Percentiles rank a stretch among this genome's conserved stretches.
Evolutionary conservation across 2,113 vertebrate species (phyloP).

Genomic region (pig (Sus scrofa)): T2T-Sscrofa CM000827.6:54570501-54571000

Average conservation of each 20-base stretch:
- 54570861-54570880: conserved; percentile 71
- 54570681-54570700: not conserved
- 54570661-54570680: not conserved
- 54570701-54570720: not conserved
- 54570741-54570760: not conserved
- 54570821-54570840: not conserved
- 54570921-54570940: conserved; percentile 72
- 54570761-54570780: not conserved
- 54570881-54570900: conserved; percentile 80
- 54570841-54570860: conserved; percentile 25
- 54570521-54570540: not conserved
- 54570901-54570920: conserved; percentile 31
- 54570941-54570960: conserved; percentile 77
- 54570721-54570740: conserved; percentile 27
- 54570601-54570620: not conserved
- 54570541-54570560: not conserved
- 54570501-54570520: no score
- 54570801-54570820: not conserved
- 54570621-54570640: not conserved
- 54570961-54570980: conserved; percentile 74
- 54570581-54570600: not conserved
- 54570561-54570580: not conserved
- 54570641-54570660: not conserved
- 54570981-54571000: conserved; percentile 67
- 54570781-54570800: not conserved